Evolutionary conservation across 2,888 invertebrate genomes (phyloP).

Genomic region (Cheiracanthium punctorium): DNA sequence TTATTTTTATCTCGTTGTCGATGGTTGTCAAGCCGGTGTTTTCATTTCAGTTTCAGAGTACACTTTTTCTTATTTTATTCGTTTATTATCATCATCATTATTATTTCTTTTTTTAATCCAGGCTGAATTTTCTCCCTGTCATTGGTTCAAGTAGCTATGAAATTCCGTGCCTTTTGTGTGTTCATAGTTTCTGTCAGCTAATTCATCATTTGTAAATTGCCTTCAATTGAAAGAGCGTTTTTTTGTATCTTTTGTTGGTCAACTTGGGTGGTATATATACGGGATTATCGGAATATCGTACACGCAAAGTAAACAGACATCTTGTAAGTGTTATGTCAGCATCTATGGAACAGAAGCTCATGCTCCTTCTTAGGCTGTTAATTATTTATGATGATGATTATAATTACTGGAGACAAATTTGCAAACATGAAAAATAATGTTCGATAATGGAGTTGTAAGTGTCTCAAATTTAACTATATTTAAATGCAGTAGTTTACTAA

Average conservation of each 20-base stretch:
- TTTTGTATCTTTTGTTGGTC: background rate
- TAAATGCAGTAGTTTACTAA: too few species aligned
- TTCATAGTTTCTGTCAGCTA: conserved; percentile 56
- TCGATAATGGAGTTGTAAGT: too few species aligned
- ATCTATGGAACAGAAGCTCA: too few species aligned
- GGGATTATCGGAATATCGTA: background rate
- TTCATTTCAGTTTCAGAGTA: background rate
- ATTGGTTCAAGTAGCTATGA: conserved; percentile 48
- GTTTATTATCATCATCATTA: background rate
- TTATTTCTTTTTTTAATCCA: conserved; percentile 16
- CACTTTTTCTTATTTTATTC: conserved; percentile 13
- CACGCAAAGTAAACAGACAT: background rate
- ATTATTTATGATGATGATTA: too few species aligned
- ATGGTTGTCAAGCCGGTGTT: conserved; percentile 39
- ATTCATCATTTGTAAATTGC: conserved; percentile 60
- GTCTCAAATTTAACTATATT: too few species aligned
- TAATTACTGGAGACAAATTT: too few species aligned
- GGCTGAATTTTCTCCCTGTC: conserved; percentile 46
- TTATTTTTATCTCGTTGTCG: conserved; percentile 28
- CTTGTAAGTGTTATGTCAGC: background rate
- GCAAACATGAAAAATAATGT: too few species aligned
- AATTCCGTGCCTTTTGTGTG: conserved; percentile 60
- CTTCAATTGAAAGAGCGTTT: background rate
- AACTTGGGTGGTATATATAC: background rate
- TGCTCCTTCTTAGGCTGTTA: too few species aligned